phyloP scores from a whole-genome alignment of 2,797 vertebrate genomes.

The Gymnopithys bicolor region DNA sequence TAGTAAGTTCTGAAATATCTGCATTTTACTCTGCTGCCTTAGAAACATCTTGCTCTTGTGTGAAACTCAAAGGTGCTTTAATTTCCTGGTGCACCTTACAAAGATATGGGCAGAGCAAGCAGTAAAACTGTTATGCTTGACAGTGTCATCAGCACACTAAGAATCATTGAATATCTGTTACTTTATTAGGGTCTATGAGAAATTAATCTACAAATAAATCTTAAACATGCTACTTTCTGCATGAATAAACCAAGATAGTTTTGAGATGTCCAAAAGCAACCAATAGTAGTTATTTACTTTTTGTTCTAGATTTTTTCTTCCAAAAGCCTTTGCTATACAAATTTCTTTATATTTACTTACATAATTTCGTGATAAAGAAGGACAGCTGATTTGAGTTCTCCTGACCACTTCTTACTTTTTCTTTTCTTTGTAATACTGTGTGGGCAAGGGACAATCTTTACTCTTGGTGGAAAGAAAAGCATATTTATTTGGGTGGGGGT shows the following conservation, averaged over 20 bases:
- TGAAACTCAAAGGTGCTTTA: not conserved
- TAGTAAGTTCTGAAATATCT: not conserved
- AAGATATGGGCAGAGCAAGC: not conserved
- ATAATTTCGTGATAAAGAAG: not conserved
- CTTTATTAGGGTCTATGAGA: not conserved
- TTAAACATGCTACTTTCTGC: not conserved
- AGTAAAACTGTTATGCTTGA: not conserved
- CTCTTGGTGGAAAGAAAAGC: not conserved
- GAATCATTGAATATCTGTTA: not conserved
- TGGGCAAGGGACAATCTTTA: not conserved
- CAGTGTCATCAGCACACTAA: not conserved
- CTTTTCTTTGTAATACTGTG: not conserved
- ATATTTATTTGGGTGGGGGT: accelerated
- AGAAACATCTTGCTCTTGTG: not conserved
- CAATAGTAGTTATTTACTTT: not conserved
- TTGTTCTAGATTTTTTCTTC: not conserved
- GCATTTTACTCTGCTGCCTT: not conserved
- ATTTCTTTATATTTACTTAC: not conserved
- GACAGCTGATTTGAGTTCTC: not conserved
- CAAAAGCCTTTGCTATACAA: not conserved
- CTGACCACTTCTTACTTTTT: not conserved
- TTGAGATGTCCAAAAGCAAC: not conserved
- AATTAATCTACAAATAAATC: not conserved
- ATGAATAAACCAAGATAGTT: not conserved
- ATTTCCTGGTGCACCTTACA: not conserved